phyloP scores from a whole-genome alignment of 2,797 vertebrate genomes.

The Pterois miles region DNA sequence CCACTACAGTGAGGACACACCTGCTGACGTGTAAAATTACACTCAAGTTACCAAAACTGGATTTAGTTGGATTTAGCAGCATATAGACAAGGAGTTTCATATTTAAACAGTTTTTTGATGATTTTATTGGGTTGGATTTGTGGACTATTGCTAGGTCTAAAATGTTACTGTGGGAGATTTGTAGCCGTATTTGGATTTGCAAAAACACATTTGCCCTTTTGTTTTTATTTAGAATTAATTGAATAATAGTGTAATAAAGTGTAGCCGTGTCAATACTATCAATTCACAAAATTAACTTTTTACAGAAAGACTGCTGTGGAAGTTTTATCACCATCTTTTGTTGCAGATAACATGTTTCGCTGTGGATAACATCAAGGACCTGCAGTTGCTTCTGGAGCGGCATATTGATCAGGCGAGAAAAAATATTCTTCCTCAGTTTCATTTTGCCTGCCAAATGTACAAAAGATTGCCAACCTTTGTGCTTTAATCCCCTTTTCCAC shows the following conservation, averaged over 20 bases:
- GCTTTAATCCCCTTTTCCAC: constrained; percentile 18
- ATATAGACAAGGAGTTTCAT: neutral
- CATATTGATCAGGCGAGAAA: constrained; percentile 79
- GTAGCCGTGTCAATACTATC: neutral
- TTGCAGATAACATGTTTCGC: constrained; percentile 74
- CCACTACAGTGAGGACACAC: neutral
- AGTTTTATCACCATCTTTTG: neutral
- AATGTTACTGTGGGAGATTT: neutral
- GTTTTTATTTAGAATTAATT: neutral
- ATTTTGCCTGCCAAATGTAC: neutral
- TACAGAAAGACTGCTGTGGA: neutral
- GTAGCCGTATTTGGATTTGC: neutral
- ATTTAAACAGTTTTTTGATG: neutral
- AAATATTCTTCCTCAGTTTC: neutral
- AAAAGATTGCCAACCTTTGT: neutral
- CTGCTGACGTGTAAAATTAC: neutral
- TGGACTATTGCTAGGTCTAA: neutral
- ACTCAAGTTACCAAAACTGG: neutral
- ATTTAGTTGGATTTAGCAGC: neutral
- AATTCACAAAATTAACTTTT: neutral
- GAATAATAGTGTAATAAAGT: neutral
- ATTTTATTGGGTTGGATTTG: neutral
- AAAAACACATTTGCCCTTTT: neutral
- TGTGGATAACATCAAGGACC: constrained; percentile 74
- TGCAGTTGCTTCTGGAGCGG: constrained; percentile 75